These are phyloP conservation scores for Hippopotamus amphibius DNA, from an alignment of 2,113 vertebrate genomes.

Conservation along the genomic window DNA sequence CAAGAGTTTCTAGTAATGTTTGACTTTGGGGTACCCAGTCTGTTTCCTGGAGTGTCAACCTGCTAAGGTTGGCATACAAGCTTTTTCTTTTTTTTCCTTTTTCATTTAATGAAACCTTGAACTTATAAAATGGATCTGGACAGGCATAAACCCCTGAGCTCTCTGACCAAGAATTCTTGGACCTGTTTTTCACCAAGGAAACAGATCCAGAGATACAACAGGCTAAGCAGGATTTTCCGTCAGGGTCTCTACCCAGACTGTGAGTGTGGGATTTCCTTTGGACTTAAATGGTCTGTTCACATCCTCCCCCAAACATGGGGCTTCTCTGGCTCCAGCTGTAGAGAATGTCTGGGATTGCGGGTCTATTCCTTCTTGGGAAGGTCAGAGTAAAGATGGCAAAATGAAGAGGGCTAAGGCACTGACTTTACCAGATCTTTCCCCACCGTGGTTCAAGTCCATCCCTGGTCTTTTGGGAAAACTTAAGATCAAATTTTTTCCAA, in stretches of 20 bases:
- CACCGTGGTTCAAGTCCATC: not conserved
- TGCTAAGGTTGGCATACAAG: not conserved
- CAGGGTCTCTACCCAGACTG: not conserved
- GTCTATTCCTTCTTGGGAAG: not conserved
- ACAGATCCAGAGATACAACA: not conserved
- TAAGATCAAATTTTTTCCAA: not conserved
- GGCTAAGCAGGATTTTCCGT: not conserved
- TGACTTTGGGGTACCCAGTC: not conserved
- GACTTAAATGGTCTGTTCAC: not conserved
- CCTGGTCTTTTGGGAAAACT: not conserved
- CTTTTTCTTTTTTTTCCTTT: not conserved
- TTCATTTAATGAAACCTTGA: not conserved
- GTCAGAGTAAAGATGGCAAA: not conserved
- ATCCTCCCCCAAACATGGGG: not conserved
- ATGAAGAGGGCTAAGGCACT: not conserved
- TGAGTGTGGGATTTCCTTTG: not conserved
- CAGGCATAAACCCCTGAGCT: not conserved
- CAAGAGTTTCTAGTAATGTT: not conserved
- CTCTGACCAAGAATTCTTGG: conserved; percentile 24
- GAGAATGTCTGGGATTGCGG: not conserved
- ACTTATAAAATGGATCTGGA: not conserved
- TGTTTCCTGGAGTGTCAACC: not conserved
- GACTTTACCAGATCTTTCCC: not conserved
- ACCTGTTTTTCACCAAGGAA: not conserved
- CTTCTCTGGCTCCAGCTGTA: not conserved